Conservation (phyloP, 30 jellyfish, hydroid and myxozoan species). For the Pelagia noctiluca region DNA sequence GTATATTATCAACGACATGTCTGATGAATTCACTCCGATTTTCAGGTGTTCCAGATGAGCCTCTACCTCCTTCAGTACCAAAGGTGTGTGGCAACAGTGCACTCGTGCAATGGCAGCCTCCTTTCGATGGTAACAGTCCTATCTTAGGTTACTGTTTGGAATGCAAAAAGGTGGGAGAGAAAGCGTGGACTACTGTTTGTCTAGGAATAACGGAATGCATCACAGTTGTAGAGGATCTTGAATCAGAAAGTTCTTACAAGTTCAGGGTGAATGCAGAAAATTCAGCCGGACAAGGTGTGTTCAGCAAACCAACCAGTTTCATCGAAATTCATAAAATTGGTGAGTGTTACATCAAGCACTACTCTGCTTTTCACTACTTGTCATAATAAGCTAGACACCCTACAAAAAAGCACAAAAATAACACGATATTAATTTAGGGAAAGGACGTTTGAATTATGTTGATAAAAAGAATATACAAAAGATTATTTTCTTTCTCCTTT, state of each 20-base stretch:
- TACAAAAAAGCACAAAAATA: too few relatives aligned
- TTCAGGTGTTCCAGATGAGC: constrained; percentile 92
- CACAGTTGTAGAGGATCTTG: constrained; percentile 90
- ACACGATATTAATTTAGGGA: too few relatives aligned
- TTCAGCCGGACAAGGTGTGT: constrained; percentile 79
- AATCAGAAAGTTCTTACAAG: constrained; percentile 82
- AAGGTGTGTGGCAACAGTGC: constrained; percentile 88
- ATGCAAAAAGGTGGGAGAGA: constrained; percentile 89
- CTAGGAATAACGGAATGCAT: constrained; percentile 75
- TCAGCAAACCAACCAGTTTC: constrained; percentile 89
- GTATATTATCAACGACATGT: background rate
- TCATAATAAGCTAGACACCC: background rate
- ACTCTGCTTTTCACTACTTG: background rate
- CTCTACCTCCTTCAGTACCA: constrained; percentile 88
- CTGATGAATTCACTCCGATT: background rate
- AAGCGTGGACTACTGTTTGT: constrained; percentile 87
- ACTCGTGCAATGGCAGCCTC: constrained; percentile 97
- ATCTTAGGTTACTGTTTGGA: constrained; percentile 78
- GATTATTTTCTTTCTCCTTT: too few relatives aligned
- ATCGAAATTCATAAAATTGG: constrained; percentile 78
- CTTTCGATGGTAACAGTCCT: constrained; percentile 95
- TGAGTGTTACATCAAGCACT: constrained; percentile 20
- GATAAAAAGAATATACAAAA: too few relatives aligned
- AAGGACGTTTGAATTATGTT: too few relatives aligned
- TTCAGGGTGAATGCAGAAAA: constrained; percentile 93